phyloP scores from a whole-genome alignment of 2,113 vertebrate species.

The Candoia aspera region DNA sequence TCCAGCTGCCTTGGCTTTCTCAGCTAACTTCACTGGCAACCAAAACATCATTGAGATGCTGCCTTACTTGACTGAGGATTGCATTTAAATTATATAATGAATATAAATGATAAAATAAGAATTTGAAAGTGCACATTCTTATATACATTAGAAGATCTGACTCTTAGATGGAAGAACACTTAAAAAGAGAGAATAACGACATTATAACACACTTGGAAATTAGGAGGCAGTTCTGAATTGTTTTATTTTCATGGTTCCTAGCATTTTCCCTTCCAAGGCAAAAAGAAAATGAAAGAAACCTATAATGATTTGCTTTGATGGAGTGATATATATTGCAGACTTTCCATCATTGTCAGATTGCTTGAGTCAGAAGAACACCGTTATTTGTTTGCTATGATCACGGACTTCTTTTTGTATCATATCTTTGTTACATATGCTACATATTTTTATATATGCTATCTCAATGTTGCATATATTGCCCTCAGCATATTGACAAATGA shows the following conservation, averaged over 20 bases:
- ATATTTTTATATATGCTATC: neutral
- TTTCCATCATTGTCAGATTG: constrained; percentile 5
- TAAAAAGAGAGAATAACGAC: neutral
- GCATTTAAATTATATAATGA: neutral
- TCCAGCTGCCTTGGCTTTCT: neutral
- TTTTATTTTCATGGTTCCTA: neutral
- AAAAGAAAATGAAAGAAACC: neutral
- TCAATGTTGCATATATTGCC: neutral
- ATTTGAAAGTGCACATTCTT: neutral
- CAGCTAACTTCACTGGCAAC: no score
- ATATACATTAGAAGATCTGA: neutral
- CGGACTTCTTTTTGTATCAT: neutral
- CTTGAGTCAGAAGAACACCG: neutral
- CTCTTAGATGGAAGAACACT: neutral
- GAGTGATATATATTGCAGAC: neutral
- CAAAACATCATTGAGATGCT: neutral
- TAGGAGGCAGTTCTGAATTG: neutral
- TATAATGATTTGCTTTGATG: neutral
- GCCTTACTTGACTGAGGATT: neutral
- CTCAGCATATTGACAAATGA: neutral
- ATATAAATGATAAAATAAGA: neutral
- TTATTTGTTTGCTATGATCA: neutral
- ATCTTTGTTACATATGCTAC: neutral
- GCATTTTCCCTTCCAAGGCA: neutral
- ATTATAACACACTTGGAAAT: neutral